Evolutionary conservation across 1,140 invertebrate genomes (phyloP).

Genomic region (Oreohelix idahoensis): DNA sequence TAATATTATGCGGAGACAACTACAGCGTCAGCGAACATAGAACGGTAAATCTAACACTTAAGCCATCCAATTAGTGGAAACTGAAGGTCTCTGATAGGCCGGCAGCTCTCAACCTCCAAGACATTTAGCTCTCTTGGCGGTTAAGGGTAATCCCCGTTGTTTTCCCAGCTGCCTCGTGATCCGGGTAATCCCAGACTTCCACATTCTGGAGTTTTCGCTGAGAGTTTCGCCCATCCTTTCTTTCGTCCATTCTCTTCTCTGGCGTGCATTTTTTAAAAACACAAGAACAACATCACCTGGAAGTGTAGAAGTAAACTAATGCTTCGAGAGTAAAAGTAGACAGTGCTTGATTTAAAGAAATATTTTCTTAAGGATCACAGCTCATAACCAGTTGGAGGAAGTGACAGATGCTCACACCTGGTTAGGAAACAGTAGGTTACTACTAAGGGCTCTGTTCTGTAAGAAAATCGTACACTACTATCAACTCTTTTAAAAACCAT

Average conservation of each 20-base stretch:
- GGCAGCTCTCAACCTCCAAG: slow-evolving; percentile 13
- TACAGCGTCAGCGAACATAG: not conserved
- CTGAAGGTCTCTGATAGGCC: not conserved
- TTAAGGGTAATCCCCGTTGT: slow-evolving; percentile 12
- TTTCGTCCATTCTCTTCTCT: not conserved
- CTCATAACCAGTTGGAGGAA: too few relatives aligned
- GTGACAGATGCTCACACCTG: too few relatives aligned
- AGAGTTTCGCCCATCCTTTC: not conserved
- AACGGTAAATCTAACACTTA: not conserved
- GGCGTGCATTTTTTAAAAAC: not conserved
- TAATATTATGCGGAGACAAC: not conserved
- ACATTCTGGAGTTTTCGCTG: not conserved
- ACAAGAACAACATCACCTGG: too few relatives aligned
- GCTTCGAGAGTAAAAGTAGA: too few relatives aligned
- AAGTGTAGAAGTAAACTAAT: too few relatives aligned
- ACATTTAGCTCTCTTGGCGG: slow-evolving; percentile 17
- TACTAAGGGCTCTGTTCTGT: too few relatives aligned
- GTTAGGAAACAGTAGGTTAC: too few relatives aligned
- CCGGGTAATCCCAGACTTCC: slow-evolving; percentile 25
- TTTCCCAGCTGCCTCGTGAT: slow-evolving; percentile 21
- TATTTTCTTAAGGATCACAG: too few relatives aligned
- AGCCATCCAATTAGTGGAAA: slow-evolving; percentile 8
- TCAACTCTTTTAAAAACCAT: too few relatives aligned
- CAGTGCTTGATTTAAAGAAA: too few relatives aligned
- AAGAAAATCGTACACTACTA: too few relatives aligned